Evolutionary conservation across 2,113 vertebrate species (phyloP), one percentile per base, ranked within the genome.

Genomic region (Phylloscopus whistleri): DNA sequence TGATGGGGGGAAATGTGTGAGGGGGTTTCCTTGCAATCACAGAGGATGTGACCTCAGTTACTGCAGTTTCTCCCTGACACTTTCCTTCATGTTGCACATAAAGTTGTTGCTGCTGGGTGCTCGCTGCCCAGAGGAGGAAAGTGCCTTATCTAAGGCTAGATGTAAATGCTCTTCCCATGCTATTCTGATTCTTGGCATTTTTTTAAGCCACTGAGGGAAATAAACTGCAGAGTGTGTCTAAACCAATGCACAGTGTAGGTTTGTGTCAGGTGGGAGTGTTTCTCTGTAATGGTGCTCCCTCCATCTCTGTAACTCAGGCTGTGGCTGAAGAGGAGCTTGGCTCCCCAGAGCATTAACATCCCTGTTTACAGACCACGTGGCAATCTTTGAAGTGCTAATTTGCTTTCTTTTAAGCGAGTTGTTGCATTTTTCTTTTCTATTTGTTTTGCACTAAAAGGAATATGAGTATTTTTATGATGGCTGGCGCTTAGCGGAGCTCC

Each of bases 381-480:
- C 66, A 89, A 88, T 72, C 44, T 91, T 91, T 92, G 79, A 95
- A 94, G 55, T 87, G 93, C 74, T 96, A 95, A 91, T 55, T 94
- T 33, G 53, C 46, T 93, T 88, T 28, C 92, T 81, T 91, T 60
- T 27, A 51, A 41, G 51, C 67, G 73, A 91, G 74, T 70, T 75
- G 48, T 58, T 88, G 70, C 4, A 0, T 72, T 87, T 90, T 92
- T 70, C 84, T 91, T 70, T 64, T 62, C 46, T 79, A 48, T 96
- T 95, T 93, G 89, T 87, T 95, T 66, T 90, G 62, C 39, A 69
- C 74, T 68, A 72, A 94, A 85, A 90, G 60, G 64, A 67, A 76
- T 48, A 87, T 89, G 69, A 51, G 52, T 87, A 41, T 96, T 96
- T 96, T 95, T 85, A 30, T 66, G 85, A 75, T 55, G 82, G 62